Percentiles rank a stretch among this genome's conserved stretches.
These are phyloP conservation scores for Maniola jurtina DNA, from an alignment of 1,140 invertebrate species.

Conservation along the genomic window DNA sequence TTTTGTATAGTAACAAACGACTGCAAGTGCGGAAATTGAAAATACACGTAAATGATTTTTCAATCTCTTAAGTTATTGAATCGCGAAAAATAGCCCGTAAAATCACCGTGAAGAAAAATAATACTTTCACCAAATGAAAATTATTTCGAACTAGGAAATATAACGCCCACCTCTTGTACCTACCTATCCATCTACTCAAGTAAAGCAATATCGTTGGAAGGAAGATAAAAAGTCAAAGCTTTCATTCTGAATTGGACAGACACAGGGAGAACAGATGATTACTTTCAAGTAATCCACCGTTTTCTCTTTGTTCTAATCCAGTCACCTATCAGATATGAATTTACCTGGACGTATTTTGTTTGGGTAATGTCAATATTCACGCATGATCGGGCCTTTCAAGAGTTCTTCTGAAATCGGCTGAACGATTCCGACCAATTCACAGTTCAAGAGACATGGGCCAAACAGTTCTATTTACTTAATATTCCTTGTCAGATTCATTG, in stretches of 20 bases:
- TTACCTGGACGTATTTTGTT: conserved; percentile 16
- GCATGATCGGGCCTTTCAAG: conserved; percentile 35
- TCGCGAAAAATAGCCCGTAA: no score
- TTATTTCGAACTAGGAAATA: no score
- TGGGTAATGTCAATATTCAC: conserved; percentile 33
- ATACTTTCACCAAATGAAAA: no score
- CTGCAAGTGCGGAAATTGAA: no score
- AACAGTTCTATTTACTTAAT: conserved; percentile 28
- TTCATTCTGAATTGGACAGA: neutral
- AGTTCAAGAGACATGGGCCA: conserved; percentile 31
- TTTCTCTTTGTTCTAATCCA: conserved; percentile 12
- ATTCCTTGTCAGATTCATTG: conserved; percentile 28
- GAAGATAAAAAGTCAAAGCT: neutral
- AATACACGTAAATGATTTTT: no score
- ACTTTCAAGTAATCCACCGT: conserved; percentile 14
- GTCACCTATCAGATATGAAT: conserved; percentile 22
- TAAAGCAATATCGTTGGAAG: no score
- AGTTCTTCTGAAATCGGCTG: conserved; percentile 30
- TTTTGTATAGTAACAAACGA: no score
- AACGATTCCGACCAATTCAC: conserved; percentile 32
- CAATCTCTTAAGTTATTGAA: no score
- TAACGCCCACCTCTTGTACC: no score
- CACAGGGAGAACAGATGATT: neutral
- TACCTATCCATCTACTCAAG: no score
- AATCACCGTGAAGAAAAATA: no score